These are phyloP conservation scores for Bettongia penicillata DNA, from an alignment of 2,113 vertebrate genomes.

Conservation along the genomic window DNA sequence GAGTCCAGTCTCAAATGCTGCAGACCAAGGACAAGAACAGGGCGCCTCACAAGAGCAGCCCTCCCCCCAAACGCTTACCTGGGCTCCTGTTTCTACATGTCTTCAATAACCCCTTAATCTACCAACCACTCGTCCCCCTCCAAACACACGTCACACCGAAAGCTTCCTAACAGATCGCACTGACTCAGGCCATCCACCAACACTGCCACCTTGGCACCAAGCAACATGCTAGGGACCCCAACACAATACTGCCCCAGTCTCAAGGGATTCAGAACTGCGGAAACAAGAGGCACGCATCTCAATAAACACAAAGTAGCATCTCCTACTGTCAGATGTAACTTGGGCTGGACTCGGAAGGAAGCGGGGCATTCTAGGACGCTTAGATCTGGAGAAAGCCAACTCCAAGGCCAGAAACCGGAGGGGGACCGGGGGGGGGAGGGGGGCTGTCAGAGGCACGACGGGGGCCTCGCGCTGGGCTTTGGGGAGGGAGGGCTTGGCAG, in stretches of 20 bases:
- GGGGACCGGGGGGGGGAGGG: no score
- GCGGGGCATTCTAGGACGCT: no score
- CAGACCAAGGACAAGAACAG: not conserved
- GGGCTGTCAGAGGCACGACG: no score
- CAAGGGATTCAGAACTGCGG: not conserved
- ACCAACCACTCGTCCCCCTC: not conserved
- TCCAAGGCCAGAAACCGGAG: no score
- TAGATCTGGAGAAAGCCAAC: no score
- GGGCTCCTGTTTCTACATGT: not conserved
- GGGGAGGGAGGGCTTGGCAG: no score
- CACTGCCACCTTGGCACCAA: not conserved
- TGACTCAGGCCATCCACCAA: not conserved
- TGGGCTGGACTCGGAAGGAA: no score
- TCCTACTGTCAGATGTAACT: no score
- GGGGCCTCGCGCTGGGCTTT: no score
- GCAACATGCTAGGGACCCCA: not conserved
- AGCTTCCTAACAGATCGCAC: not conserved
- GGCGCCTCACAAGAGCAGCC: not conserved
- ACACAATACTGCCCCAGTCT: not conserved
- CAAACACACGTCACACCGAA: not conserved
- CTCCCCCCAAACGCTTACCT: not conserved
- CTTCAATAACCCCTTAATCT: not conserved
- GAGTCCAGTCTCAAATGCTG: not conserved
- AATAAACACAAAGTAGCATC: no score
- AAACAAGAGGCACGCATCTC: not conserved